A percentile compares a stretch with the other conserved stretches of the same genome.
Evolutionary conservation across 2,113 vertebrate species (phyloP).

Genomic region (Perca schrenkii): DNA sequence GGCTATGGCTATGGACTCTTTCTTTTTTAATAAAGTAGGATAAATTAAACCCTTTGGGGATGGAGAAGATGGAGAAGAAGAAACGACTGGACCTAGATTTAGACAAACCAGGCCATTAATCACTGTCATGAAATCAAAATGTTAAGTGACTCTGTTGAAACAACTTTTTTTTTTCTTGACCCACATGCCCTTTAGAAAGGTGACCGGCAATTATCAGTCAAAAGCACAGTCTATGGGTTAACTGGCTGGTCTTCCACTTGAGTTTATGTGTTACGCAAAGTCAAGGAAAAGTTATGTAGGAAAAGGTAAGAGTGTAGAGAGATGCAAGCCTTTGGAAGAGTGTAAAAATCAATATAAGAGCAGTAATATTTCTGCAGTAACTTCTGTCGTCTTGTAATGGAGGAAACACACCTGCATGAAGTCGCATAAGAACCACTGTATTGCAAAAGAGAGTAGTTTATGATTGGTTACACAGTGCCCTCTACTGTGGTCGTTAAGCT

Average conservation of each 20-base stretch:
- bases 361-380: slow-evolving; percentile 5
- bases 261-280: not conserved
- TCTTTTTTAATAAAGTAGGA: not conserved
- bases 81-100: not conserved
- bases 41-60: not conserved
- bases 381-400: not conserved
- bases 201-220: not conserved
- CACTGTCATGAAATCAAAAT: not conserved
- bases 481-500: slow-evolving; percentile 30
- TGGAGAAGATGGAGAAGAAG: not conserved
- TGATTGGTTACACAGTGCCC: slow-evolving; percentile 55
- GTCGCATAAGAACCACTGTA: not conserved
- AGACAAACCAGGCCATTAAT: not conserved
- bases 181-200: not conserved
- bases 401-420: not conserved
- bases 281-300: not conserved
- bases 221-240: not conserved
- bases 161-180: not conserved
- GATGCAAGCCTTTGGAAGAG: not conserved
- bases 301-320: not conserved
- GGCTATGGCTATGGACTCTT: not conserved
- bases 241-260: not conserved
- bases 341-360: not conserved
- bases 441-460: not conserved
- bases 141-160: not conserved